Evolutionary conservation across 2,113 vertebrate genomes (phyloP), one percentile per base, ranked within the genome.

Genomic region (Passer montanus): DNA sequence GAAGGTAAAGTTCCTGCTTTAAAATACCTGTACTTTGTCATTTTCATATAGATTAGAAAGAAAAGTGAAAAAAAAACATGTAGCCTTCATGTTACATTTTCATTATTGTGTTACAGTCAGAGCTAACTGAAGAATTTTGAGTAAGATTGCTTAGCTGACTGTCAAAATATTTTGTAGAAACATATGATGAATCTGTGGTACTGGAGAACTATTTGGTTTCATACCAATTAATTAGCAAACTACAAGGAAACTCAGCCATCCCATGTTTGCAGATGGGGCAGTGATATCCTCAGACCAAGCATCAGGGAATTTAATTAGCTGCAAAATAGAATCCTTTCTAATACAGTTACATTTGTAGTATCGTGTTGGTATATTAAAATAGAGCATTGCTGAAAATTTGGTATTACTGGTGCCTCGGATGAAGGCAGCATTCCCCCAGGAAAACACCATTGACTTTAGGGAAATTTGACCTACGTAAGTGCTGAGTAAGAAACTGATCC

Each of bases 401-500:
- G 4, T 41, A 9, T 46, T 41, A 47, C 27, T 21, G 64, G 28
- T 20, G 30, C 63, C 75, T 60, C 15, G 76, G 68, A 67, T 87
- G 35, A 52, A 89, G 60, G 9, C 78, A 90, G 47, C 69, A 44
- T 44, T 84, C 50, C 80, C 84, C 1, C 14, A 90, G 95, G 95
- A 91, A 96, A 96, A 64, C 83, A 96, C 96, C 94, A 23, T 69
- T 87, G 89, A 84, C 66, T 84, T 55, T 4, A 80, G 93, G 95
- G 93, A 93, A 96, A 95, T 97, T 94, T 43, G 85, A 21, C 59
- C 94, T 94, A 44, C 92, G 92, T 94, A 96, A 92, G 23, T n/a
- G 56, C 63, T 96, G 90, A 97, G 72, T 96, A 90, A 96, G 85
- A 94, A 94, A 56, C 15, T n/a, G 44, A 90, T 92, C 85, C 93